Evolutionary conservation across 2,113 vertebrate genomes (phyloP), one percentile per base, ranked within the genome.

Genomic region (Tretioscincus oriximinensis): DNA sequence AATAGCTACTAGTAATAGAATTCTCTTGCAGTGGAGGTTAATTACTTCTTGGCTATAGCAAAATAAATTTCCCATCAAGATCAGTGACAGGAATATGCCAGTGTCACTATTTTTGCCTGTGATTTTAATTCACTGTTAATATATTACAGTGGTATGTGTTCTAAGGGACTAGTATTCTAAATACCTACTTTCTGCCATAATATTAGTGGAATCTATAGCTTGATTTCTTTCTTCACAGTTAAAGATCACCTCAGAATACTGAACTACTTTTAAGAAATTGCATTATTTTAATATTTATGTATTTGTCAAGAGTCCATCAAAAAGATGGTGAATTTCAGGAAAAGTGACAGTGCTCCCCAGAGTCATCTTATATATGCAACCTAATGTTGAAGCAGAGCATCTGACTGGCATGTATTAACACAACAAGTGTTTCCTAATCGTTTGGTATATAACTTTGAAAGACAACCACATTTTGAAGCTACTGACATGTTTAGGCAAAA

Each of bases 1-100:
- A 97, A 94, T 94, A 97, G 95, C 91, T 96, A 89, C 95, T 96
- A 94, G 95, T 97, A 99, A 99, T 98, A 97, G 97, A 98, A 98
- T 98, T 98, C 95, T 95, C 95, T 94, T 94, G 91, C 95, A 92
- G 93, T 95, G 93, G 96, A 98, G 96, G 97, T 98, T 99, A 98
- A 99, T 99, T 98, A 97, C 96, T 96, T 96, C 96, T 95, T 88
- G 94, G 94, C 91, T 93, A 84, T 81, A 92, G 90, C 92, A 94
- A 96, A 97, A 96, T 95, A 95, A 95, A 96, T 95, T 96, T 91
- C 91, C 93, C 95, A 94, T 95, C 95, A 95, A 94, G 85, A 47
- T 90, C 70, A 88, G 26, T 87, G 94, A 95, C 93, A 94, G 94
- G 92, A 92, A 93, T 93, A 94, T 90, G 92, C 94, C 91, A 84